Base-by-base conservation (phyloP, 2,113 vertebrate genomes). In the Sinocyclocheilus rhinocerous region DNA sequence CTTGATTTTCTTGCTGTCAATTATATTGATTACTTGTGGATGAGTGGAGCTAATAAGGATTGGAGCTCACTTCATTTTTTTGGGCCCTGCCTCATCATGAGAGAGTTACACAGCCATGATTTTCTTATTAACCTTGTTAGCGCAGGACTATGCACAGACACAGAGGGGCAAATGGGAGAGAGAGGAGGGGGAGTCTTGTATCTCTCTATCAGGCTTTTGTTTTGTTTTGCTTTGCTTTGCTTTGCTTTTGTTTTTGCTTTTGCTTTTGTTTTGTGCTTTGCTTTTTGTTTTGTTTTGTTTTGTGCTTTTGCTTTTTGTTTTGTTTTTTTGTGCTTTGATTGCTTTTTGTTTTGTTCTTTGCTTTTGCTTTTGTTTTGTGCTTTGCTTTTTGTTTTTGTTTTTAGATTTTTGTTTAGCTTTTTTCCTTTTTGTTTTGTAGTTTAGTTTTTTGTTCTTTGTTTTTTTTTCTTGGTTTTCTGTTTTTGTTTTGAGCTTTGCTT, bases 31-130 rank as follows among this genome's bases (percentile, higher is more conserved):
- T 94, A 94, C 92, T 91, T 92, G 89, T 65, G 91, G 93, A 90
- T 95, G 95, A 93, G 89, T 93, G 93, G 92, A 93, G 91, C 89
- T 94, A 95, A 94, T 93, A 92, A 93, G 92, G 91, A 93, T 89
- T 63, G 83, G 87, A 90, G 90, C 89, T 86, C 89, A 42, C 76
- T n/a, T 78, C 61, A 16, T 88, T 87, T 89, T 87, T 89, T 52
- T 16, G 79, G 80, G 29, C 1, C 91, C 90, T 88, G 83, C 91
- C 82, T 89, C 45, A 65, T 84, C 76, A 81, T 79, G 88, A 83
- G 73, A 86, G 85, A 89, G 90, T 92, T 90, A 88, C 84, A 90
- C 92, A 88, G 88, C 87, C 91, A 89, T 94, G 94, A 90, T 91
- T 96, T 90, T 91, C 90, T 92, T 92, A 93, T 92, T 93, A 93